Evolutionary conservation across 2,113 vertebrate genomes (phyloP).

Genomic region (Falco punctatus): DNA sequence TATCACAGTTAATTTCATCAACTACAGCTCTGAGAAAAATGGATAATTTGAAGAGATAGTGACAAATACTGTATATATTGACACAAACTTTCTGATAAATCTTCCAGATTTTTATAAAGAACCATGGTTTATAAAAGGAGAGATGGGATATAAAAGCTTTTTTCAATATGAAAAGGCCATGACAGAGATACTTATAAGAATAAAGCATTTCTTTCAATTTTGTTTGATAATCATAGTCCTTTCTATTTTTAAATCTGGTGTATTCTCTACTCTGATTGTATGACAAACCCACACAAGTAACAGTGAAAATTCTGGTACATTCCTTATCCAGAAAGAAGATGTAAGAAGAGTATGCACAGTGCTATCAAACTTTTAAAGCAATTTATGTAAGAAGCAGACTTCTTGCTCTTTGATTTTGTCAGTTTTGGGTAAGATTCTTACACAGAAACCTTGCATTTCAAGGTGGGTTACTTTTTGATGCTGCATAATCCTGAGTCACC

Average conservation of each 20-base stretch:
- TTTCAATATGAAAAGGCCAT: background rate
- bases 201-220: background rate
- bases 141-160: background rate
- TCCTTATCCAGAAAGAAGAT: background rate
- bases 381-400: background rate
- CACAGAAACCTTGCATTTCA: background rate
- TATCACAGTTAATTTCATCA: background rate
- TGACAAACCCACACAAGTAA: background rate
- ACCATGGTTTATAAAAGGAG: background rate
- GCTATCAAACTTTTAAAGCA: background rate
- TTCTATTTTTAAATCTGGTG: background rate
- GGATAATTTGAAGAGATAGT: background rate
- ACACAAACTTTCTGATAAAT: background rate
- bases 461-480: constrained; percentile 2
- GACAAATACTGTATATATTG: background rate
- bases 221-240: background rate
- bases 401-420: background rate
- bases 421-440: background rate
- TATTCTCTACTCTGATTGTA: background rate
- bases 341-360: background rate
- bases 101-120: background rate
- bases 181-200: background rate
- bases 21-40: background rate
- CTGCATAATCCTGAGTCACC: constrained; percentile 65
- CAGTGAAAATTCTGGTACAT: background rate